These are phyloP conservation scores for Python bivittatus DNA, from an alignment of 2,113 vertebrate species.

Conservation along the genomic window DNA sequence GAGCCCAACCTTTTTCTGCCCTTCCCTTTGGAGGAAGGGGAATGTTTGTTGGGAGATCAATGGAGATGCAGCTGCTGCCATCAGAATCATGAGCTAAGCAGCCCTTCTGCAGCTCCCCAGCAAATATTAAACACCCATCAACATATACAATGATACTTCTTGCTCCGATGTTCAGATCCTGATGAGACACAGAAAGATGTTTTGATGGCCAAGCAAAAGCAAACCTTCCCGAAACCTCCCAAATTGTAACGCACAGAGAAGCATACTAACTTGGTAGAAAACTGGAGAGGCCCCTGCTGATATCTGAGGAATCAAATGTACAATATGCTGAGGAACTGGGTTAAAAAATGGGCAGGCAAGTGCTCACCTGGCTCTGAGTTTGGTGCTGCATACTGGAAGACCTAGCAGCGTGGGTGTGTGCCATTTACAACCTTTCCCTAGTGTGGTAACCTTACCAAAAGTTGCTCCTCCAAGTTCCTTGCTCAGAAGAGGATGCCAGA, in stretches of 20 bases:
- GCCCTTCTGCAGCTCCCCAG: slow-evolving; percentile 84
- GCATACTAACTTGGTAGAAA: background rate
- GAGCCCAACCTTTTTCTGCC: background rate
- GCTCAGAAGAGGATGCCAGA: background rate
- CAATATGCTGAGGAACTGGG: background rate
- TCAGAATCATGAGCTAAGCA: slow-evolving; percentile 77
- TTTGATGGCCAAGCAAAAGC: background rate
- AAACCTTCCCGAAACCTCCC: background rate
- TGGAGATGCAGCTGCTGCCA: slow-evolving; percentile 73
- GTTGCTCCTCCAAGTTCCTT: background rate
- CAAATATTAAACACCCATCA: slow-evolving; percentile 85
- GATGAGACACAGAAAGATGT: slow-evolving; percentile 43
- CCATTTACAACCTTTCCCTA: background rate
- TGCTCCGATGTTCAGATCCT: slow-evolving; percentile 88
- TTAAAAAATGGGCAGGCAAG: background rate
- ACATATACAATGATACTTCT: slow-evolving; percentile 87
- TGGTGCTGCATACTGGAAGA: background rate
- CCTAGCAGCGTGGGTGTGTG: background rate
- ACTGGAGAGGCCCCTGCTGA: background rate
- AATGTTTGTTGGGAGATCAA: slow-evolving; percentile 54
- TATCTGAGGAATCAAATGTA: background rate
- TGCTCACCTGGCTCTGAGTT: background rate
- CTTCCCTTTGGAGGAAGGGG: background rate
- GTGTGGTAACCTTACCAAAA: background rate
- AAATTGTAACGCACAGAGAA: background rate